Evolutionary conservation across 2,888 invertebrate genomes (phyloP).

Genomic region (Cynaeus angustus): DNA sequence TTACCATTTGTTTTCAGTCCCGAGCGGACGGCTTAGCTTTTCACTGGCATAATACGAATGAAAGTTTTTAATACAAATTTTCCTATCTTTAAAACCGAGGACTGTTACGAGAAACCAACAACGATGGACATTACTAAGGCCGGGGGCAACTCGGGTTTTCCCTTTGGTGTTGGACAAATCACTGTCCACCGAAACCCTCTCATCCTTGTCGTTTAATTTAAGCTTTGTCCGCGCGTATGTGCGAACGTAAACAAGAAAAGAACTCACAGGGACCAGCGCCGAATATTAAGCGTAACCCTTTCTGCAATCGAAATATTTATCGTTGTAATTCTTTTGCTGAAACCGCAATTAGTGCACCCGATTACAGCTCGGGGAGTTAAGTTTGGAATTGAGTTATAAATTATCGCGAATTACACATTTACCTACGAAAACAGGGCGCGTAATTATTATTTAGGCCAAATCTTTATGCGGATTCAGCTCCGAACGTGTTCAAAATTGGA

Average conservation of each 20-base stretch:
- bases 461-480: slow-evolving; percentile 15
- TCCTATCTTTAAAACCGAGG: slow-evolving; percentile 25
- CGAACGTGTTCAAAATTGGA: slow-evolving; percentile 9
- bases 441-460: slow-evolving; percentile 28
- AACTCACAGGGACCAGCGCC: slow-evolving; percentile 25
- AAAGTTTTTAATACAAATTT: slow-evolving; percentile 44
- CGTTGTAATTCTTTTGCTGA: slow-evolving; percentile 39
- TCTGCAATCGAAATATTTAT: slow-evolving; percentile 46
- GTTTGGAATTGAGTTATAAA: slow-evolving; percentile 41
- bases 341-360: slow-evolving; percentile 43
- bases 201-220: slow-evolving; percentile 42
- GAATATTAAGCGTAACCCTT: slow-evolving; percentile 38
- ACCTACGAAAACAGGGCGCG: slow-evolving; percentile 26
- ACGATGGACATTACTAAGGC: slow-evolving; percentile 23
- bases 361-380: slow-evolving; percentile 39
- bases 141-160: slow-evolving; percentile 49
- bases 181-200: slow-evolving; percentile 51
- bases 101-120: slow-evolving; percentile 22
- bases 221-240: slow-evolving; percentile 32
- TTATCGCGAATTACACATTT: slow-evolving; percentile 42
- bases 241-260: slow-evolving; percentile 42
- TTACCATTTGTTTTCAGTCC: slow-evolving; percentile 27
- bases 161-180: slow-evolving; percentile 55
- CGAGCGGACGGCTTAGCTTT: slow-evolving; percentile 26
- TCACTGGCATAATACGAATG: slow-evolving; percentile 18